Evolutionary conservation across 2,888 invertebrate species (phyloP).

Genomic region (Apantesis nais): DNA sequence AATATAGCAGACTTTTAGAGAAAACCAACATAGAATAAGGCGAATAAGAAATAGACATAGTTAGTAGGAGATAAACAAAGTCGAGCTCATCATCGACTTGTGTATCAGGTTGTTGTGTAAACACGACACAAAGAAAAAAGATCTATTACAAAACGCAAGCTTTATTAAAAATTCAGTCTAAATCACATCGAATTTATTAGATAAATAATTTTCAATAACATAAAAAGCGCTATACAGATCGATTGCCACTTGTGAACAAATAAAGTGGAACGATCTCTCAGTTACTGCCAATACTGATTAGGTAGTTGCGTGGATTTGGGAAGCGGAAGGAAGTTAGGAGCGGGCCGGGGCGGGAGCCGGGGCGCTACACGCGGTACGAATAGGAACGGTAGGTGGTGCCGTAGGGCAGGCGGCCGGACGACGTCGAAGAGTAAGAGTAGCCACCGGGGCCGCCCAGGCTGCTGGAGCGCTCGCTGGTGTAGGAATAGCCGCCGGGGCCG

Average conservation of each 20-base stretch:
- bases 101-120: constrained; percentile 53
- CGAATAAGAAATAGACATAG: constrained; percentile 59
- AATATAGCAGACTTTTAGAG: constrained; percentile 12
- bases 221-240: constrained; percentile 69
- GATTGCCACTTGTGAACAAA: constrained; percentile 70
- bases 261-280: constrained; percentile 80
- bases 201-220: constrained; percentile 71
- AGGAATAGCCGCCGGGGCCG: constrained; percentile 91
- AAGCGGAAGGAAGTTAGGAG: constrained; percentile 52
- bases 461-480: constrained; percentile 90
- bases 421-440: constrained; percentile 92
- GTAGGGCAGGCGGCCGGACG: constrained; percentile 92
- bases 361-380: constrained; percentile 93
- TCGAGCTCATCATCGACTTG: constrained; percentile 76
- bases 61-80: constrained; percentile 51
- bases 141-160: constrained; percentile 80
- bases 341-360: constrained; percentile 59
- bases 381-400: constrained; percentile 94
- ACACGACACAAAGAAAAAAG: constrained; percentile 71
- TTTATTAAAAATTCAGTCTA: constrained; percentile 85
- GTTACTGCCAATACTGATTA: constrained; percentile 82
- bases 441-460: constrained; percentile 92
- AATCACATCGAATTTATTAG: constrained; percentile 64
- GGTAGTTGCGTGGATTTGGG: constrained; percentile 56
- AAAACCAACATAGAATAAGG: constrained; percentile 39